Conservation (phyloP, 2,113 vertebrate species). For the Mirounga angustirostris region DNA sequence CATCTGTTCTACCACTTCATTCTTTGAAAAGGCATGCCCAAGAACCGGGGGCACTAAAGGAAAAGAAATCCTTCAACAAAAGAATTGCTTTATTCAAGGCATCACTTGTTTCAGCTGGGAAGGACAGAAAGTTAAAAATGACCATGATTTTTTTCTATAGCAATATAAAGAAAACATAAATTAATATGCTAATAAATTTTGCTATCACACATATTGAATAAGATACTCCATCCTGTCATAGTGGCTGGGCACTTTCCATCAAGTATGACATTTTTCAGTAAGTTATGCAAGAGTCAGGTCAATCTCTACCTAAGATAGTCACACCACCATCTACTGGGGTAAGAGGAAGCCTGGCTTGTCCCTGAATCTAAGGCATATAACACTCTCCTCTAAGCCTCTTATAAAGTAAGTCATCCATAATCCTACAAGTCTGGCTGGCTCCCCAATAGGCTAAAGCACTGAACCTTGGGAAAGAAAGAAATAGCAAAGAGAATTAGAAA, state of each 20-base stretch:
- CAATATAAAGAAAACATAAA: background rate
- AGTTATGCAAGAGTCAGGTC: background rate
- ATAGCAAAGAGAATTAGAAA: background rate
- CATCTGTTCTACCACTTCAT: background rate
- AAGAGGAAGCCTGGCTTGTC: background rate
- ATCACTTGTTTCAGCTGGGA: background rate
- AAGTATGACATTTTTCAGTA: background rate
- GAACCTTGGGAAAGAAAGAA: background rate
- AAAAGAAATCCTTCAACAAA: background rate
- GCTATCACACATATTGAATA: background rate
- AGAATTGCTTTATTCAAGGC: background rate
- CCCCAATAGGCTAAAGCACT: background rate
- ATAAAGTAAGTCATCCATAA: background rate
- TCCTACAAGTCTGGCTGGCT: background rate
- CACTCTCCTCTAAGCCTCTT: background rate
- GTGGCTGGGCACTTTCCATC: background rate
- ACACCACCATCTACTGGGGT: background rate
- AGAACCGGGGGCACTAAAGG: background rate
- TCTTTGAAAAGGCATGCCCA: background rate
- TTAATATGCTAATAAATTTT: background rate
- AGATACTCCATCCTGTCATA: background rate
- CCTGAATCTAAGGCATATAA: background rate
- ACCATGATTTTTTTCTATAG: background rate
- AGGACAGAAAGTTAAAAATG: background rate
- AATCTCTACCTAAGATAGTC: background rate